Conservation (phyloP, 2,113 vertebrate genomes). For the Prionailurus bengalensis region DNA sequence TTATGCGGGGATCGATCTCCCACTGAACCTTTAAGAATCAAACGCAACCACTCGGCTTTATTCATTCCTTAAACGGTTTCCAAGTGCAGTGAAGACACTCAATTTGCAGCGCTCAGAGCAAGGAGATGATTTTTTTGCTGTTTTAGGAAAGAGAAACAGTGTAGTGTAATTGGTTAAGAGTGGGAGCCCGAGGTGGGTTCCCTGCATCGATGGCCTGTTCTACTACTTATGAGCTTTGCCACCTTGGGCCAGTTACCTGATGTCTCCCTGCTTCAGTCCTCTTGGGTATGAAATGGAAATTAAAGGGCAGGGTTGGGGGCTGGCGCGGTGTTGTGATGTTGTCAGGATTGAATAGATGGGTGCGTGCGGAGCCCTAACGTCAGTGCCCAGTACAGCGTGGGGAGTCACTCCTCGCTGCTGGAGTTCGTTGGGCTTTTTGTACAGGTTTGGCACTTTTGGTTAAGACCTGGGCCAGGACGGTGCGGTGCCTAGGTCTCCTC, state of each 20-base stretch:
- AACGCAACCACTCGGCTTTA: not conserved
- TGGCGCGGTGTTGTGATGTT: not conserved
- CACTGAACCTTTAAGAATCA: not conserved
- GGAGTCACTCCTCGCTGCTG: not conserved
- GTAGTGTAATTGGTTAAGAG: no score
- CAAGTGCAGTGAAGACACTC: not conserved
- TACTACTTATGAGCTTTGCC: not conserved
- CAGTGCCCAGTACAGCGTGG: accelerated
- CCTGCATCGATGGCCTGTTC: no score
- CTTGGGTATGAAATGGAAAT: not conserved
- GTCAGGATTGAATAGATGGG: not conserved
- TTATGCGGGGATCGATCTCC: not conserved
- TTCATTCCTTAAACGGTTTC: not conserved
- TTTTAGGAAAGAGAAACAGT: not conserved
- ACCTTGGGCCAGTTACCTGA: no score
- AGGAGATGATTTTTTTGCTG: not conserved
- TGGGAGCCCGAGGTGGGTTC: no score
- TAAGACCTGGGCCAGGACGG: not conserved
- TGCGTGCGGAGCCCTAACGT: no score
- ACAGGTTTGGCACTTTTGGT: not conserved
- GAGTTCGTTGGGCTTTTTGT: not conserved
- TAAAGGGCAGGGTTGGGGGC: not conserved
- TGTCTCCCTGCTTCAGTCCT: not conserved
- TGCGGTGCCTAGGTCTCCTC: not conserved
- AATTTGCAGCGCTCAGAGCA: not conserved